Evolutionary conservation across 2,888 invertebrate genomes (phyloP).

Genomic region (Ditula angustiorana): DNA sequence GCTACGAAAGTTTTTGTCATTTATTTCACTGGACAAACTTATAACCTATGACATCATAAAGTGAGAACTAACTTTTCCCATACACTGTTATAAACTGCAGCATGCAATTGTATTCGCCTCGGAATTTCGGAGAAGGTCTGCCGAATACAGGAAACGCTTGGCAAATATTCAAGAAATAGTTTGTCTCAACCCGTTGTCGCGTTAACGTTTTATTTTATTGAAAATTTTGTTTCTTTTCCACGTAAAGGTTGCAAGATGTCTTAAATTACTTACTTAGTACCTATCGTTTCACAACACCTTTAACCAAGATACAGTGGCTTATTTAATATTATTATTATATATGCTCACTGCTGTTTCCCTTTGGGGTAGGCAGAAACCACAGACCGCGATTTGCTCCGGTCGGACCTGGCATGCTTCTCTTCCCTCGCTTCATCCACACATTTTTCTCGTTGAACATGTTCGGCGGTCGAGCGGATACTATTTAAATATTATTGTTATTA

Average conservation of each 20-base stretch:
- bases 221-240: constrained; percentile 29
- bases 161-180: constrained; percentile 40
- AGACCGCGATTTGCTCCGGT: too few relatives aligned
- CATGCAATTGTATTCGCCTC: constrained; percentile 21
- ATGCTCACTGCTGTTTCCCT: too few relatives aligned
- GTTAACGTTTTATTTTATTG: constrained; percentile 36
- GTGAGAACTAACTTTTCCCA: constrained; percentile 23
- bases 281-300: too few relatives aligned
- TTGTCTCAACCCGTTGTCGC: constrained; percentile 31
- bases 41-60: constrained; percentile 20
- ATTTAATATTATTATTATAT: too few relatives aligned
- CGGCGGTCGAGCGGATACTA: too few relatives aligned
- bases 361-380: too few relatives aligned
- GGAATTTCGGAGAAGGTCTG: constrained; percentile 27
- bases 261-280: background rate
- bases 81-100: constrained; percentile 32
- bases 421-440: too few relatives aligned
- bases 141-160: constrained; percentile 29
- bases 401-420: too few relatives aligned
- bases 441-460: too few relatives aligned
- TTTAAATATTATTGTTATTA: too few relatives aligned
- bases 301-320: too few relatives aligned
- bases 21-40: background rate
- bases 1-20: background rate
- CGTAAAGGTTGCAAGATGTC: background rate